Conservation (phyloP, 2,888 invertebrate species). For the Neoaliturus tenellus region DNA sequence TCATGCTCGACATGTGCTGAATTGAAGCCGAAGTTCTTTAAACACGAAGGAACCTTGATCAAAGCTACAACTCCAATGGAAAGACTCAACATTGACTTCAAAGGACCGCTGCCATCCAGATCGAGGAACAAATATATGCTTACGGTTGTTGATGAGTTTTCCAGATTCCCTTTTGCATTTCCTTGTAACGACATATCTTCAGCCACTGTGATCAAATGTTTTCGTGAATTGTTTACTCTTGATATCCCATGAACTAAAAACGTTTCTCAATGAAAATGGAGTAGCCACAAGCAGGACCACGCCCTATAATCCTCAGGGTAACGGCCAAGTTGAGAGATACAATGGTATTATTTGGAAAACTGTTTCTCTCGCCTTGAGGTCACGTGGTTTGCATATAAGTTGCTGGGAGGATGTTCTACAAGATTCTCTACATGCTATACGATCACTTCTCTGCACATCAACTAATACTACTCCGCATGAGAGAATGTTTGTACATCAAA, state of each 20-base stretch:
- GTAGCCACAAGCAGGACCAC: conserved; percentile 1
- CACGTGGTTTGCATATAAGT: neutral
- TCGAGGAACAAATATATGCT: conserved; percentile 30
- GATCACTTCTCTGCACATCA: conserved; percentile 31
- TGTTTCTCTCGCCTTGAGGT: neutral
- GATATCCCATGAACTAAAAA: conserved; percentile 12
- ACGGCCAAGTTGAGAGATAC: conserved; percentile 31
- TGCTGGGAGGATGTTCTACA: conserved; percentile 37
- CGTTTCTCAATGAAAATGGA: neutral
- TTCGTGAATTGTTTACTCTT: neutral
- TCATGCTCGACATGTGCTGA: conserved; percentile 55
- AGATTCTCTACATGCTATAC: neutral
- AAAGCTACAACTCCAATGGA: conserved; percentile 53
- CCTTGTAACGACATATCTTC: conserved; percentile 50
- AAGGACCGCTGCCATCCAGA: conserved; percentile 49
- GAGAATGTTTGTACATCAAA: conserved; percentile 54
- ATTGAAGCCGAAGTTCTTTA: conserved; percentile 60
- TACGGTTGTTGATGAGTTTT: conserved; percentile 56
- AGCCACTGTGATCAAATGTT: conserved; percentile 35
- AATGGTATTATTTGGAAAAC: neutral
- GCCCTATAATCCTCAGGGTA: conserved; percentile 17
- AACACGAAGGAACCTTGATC: conserved; percentile 52
- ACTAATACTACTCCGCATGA: conserved; percentile 63
- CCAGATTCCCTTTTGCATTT: conserved; percentile 60
- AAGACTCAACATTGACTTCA: conserved; percentile 61